Evolutionary conservation across 2,797 vertebrate genomes (phyloP), one percentile per base, ranked within the genome.

Genomic region (Sebastes vulpes): DNA sequence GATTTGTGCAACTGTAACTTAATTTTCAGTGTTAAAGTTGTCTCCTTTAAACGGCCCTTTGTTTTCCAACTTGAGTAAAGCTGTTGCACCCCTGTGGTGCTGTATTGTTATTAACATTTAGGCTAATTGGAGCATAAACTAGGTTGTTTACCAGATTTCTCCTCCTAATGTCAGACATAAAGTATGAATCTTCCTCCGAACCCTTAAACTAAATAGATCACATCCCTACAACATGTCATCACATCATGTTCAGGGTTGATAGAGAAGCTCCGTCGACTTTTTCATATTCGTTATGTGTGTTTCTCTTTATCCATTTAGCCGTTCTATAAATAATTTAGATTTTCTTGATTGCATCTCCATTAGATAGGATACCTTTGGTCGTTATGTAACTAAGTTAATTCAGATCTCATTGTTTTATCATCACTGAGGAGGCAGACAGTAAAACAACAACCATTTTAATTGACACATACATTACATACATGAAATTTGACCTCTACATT

Each of bases 121-220:
- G 42, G 68, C 77, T 84, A 89, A 90, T 38, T 93, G 84, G 85
- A 87, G 88, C 82, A 84, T 86, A 70, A 91, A 87, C 72, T 82
- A 60, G 69, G 18, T 54, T 83, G 65, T 89, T 85, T 81, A 88
- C 73, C 68, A 46, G 14, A 67, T 66, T 68, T 70, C 12, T 57
- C 48, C 54, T 75, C 38, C 59, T 77, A 69, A 77, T 56, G 50
- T 82, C 60, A 59, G 28, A 77, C 67, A 65, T 54, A 28, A 63
- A 84, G 56, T 56, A 9, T 63, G 52, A 87, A 73, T 61, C 59
- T 48, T 56, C 35, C 14, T 61, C 26, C 0, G 3, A 50, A 56
- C 25, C 6, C 9, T 38, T 4, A 42, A 58, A 38, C 46, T 70
- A 56, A 9, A 50, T 21, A 26, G 0, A 73, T 50, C 8, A 26